phyloP scores from a whole-genome alignment of 2,888 invertebrate species.

The Lasioglossum calceatum region DNA sequence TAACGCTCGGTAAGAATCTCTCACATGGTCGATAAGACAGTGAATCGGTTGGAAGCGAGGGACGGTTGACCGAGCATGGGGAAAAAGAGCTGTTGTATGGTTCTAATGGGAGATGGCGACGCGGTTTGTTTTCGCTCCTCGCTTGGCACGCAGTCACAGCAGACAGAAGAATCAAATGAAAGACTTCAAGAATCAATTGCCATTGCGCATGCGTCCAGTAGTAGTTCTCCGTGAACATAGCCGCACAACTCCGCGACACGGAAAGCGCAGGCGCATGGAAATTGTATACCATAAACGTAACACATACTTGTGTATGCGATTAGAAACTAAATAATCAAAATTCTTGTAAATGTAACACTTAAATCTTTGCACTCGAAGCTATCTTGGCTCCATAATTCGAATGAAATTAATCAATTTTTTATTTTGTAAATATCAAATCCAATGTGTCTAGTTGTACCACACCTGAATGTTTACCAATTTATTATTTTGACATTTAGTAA shows the following conservation, averaged over 20 bases:
- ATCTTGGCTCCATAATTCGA: neutral
- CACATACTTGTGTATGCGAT: neutral
- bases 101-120: slow-evolving; percentile 70
- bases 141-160: slow-evolving; percentile 34
- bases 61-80: slow-evolving; percentile 30
- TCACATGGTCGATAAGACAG: slow-evolving; percentile 65
- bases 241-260: neutral
- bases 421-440: too few species aligned
- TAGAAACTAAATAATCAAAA: neutral
- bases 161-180: neutral
- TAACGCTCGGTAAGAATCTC: neutral
- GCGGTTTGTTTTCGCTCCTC: slow-evolving; percentile 68
- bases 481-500: neutral
- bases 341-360: too few species aligned
- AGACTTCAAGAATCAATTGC: neutral
- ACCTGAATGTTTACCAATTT: neutral
- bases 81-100: slow-evolving; percentile 63
- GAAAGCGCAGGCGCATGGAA: neutral
- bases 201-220: neutral
- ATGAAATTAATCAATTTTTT: too few species aligned
- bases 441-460: neutral
- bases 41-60: slow-evolving; percentile 14
- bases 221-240: neutral
- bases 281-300: neutral
- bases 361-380: neutral